These are phyloP conservation scores for Heliconius himera DNA, from an alignment of 1,140 invertebrate species.

Conservation along the genomic window DNA sequence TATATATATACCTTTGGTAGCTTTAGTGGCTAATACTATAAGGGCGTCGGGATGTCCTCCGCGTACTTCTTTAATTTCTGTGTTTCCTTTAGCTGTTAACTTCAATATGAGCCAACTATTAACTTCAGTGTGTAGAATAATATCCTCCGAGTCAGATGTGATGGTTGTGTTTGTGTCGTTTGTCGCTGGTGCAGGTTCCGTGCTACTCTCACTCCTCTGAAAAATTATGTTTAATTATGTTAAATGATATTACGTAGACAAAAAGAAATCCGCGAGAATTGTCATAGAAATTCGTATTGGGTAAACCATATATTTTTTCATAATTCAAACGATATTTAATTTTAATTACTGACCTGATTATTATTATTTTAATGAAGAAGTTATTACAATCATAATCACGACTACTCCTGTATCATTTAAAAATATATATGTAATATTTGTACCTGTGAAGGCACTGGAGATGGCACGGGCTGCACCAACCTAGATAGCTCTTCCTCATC, in stretches of 20 bases:
- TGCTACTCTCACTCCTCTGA: conserved; percentile 63
- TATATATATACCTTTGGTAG: conserved; percentile 87
- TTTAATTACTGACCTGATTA: no score
- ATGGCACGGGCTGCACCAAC: conserved; percentile 56
- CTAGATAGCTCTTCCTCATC: conserved; percentile 75
- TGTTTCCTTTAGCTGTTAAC: conserved; percentile 89
- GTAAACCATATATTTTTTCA: no score
- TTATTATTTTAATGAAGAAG: no score
- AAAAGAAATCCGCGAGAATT: not conserved
- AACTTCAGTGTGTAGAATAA: conserved; percentile 88
- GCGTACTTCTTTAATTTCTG: conserved; percentile 93
- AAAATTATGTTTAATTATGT: not conserved
- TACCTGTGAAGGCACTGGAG: conserved; percentile 72
- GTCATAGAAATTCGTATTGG: not conserved
- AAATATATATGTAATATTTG: not conserved
- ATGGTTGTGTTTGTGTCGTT: conserved; percentile 38
- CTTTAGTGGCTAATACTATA: conserved; percentile 95
- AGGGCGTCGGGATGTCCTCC: conserved; percentile 95
- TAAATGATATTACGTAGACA: not conserved
- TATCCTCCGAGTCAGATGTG: conserved; percentile 58
- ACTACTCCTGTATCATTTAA: no score
- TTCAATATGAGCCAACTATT: conserved; percentile 89
- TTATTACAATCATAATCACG: no score
- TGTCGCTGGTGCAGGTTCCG: conserved; percentile 45
- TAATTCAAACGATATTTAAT: no score